Base-by-base conservation (phyloP, 2,113 vertebrate species). In the Daubentonia madagascariensis region DNA sequence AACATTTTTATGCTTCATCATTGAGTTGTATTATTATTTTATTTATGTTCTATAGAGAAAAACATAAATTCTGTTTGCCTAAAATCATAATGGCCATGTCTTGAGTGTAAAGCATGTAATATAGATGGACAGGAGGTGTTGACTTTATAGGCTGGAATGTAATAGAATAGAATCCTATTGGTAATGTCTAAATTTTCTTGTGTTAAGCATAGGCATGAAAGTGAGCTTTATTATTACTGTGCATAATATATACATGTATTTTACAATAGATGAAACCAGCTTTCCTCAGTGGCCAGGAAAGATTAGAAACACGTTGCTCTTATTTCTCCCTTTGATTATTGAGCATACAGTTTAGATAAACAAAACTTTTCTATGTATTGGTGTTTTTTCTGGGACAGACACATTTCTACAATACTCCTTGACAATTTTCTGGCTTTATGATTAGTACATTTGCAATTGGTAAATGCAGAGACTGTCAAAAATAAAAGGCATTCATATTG, bases 381-480 rank as follows among this genome's bases (percentile, higher is more conserved):
- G 3, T 88, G 37, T 18, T 92, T 89, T 95, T 59, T 94, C 76
- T 85, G 52, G 45, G 45, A 76, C 95, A 94, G 57, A 79, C 35
- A 59, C 25, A 75, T 90, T 87, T 81, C 87, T 88, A 5, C 43
- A 70, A 91, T 1, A 37, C 4, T 88, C n/a, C 52, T 32, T 88
- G 96, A 94, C 45, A 95, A 88, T 95, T 63, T 73, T 10, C 52
- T 76, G 59, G 50, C 40, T 96, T 8, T 37, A n/a, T n/a, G 37
- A 54, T 65, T 6, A 59, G 20, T 12, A 28, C 75, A 92, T 81
- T 83, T 89, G 59, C 85, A 90, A 95, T 40, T 88, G 92, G 84
- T 85, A 96, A 94, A 85, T 73, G 48, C 61, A 90, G 76, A 50
- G 30, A 18, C 45, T 92, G 84, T 97, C 84, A 88, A 54, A 91